Percentiles rank a stretch among this genome's conserved stretches.
Conservation (phyloP, 2,113 vertebrate species). For the Nothobranchius furzeri region DNA sequence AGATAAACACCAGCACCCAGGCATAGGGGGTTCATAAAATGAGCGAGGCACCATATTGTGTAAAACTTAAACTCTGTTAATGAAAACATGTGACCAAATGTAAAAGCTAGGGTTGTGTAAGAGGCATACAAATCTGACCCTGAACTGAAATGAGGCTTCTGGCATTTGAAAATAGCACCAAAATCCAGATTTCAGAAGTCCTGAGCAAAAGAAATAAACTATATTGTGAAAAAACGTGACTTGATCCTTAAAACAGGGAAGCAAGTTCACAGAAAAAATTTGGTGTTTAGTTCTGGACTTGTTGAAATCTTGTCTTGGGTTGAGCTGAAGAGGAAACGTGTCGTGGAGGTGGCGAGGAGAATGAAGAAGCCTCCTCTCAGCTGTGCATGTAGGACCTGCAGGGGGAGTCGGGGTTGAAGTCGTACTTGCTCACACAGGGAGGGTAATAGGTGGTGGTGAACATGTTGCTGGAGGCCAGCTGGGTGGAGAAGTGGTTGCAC, state of each 20-base stretch:
- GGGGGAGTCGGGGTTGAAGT: conserved; percentile 89
- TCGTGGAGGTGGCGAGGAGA: neutral
- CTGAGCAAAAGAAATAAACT: neutral
- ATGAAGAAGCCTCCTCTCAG: conserved; percentile 74
- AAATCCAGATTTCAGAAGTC: neutral
- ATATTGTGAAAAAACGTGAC: neutral
- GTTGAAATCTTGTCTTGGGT: neutral
- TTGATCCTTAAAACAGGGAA: neutral
- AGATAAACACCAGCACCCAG: no score
- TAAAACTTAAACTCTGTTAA: no score
- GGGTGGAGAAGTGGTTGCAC: conserved; percentile 87
- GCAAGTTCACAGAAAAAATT: neutral
- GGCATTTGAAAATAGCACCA: no score
- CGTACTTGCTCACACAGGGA: conserved; percentile 90
- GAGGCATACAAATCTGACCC: neutral
- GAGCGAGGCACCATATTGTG: no score
- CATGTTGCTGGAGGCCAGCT: conserved; percentile 90
- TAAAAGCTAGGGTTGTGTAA: neutral
- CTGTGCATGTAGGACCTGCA: conserved; percentile 95
- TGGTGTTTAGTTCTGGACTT: conserved; percentile 14
- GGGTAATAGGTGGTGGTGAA: conserved; percentile 96
- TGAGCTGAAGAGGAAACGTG: neutral
- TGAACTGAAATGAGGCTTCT: neutral
- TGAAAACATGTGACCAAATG: neutral
- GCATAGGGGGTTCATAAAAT: no score